A percentile compares a stretch with the other conserved stretches of the same genome.
Evolutionary conservation across 2,888 invertebrate genomes (phyloP).

Genomic region (Deilephila elpenor): DNA sequence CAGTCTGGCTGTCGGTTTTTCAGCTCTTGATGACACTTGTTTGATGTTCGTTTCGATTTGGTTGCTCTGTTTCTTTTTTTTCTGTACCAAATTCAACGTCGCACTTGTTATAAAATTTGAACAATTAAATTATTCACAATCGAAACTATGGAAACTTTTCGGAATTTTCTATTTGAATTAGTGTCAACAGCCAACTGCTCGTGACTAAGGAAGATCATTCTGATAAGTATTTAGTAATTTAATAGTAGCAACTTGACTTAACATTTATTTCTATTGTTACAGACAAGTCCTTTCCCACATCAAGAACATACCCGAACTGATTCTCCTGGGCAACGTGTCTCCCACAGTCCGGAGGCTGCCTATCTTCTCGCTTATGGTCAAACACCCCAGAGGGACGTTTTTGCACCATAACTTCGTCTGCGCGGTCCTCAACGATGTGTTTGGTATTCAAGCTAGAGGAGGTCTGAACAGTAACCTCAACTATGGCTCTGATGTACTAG

Average conservation of each 20-base stretch:
- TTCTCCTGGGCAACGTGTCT: conserved; percentile 89
- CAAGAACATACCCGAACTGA: conserved; percentile 91
- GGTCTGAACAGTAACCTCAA: conserved; percentile 93
- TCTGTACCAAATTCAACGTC: too few species aligned
- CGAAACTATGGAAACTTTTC: too few species aligned
- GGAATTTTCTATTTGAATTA: too few species aligned
- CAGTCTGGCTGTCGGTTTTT: too few species aligned
- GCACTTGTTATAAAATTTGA: too few species aligned
- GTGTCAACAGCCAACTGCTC: too few species aligned
- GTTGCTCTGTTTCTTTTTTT: too few species aligned
- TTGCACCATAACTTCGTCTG: conserved; percentile 95
- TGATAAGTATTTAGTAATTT: too few species aligned
- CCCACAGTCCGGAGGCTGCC: conserved; percentile 89
- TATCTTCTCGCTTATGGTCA: conserved; percentile 93
- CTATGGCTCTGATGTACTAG: conserved; percentile 93
- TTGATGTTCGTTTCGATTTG: too few species aligned
- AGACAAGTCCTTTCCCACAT: conserved; percentile 92
- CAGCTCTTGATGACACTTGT: too few species aligned
- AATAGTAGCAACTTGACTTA: background rate
- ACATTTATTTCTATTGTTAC: conserved; percentile 58
- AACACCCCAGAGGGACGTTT: conserved; percentile 91
- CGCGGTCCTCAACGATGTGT: conserved; percentile 94
- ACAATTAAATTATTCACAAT: too few species aligned
- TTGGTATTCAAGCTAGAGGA: conserved; percentile 94
- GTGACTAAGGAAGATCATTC: too few species aligned